Base-by-base conservation (phyloP, 2,113 vertebrate species). In the Trogon surrucura region DNA sequence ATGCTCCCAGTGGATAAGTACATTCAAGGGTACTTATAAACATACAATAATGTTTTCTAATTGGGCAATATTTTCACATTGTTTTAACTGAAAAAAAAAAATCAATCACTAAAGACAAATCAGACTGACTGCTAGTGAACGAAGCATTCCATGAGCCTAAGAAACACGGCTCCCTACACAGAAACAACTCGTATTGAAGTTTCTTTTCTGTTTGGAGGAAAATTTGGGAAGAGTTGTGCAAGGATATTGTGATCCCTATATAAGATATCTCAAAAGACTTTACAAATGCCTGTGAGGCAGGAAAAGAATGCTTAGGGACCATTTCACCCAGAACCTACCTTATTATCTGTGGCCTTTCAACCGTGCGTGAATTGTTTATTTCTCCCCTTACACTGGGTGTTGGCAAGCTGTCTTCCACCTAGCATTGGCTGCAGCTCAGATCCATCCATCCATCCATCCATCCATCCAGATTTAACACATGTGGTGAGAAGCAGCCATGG, bases 31-130 rank as follows among this genome's bases (percentile, higher is more conserved):
- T 75, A 70, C 85, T 95, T 92, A 78, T 18, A 71, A 94, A 91
- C 48, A 92, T 17, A 89, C 21, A 88, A 61, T 79, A 83, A 94
- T 72, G 65, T 54, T 58, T 92, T 87, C 92, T 96, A 96, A 78
- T 87, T 61, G 50, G 72, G 41, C 36, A 81, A 80, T 86, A 86
- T 66, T 93, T 91, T 83, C 81, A 69, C 34, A 86, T 90, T 80
- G 45, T 53, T 95, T 91, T 94, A 85, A 93, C 3, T 66, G 54
- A 11, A 56, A 38, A 50, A 61, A 73, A 87, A 77, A 69, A 53
- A 47, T 27, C 74, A 66, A 50, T 80, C 13, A 64, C 65, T 88
- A 70, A 62, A 32, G 72, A 73, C 51, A 90, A 93, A 90, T 50
- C 61, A 75, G 71, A 93, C 34, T n/a, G 27, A 74, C 41, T 74